Evolutionary conservation across 2,113 vertebrate species (phyloP), one percentile per base, ranked within the genome.

Genomic region (Planiliza haematocheilus): DNA sequence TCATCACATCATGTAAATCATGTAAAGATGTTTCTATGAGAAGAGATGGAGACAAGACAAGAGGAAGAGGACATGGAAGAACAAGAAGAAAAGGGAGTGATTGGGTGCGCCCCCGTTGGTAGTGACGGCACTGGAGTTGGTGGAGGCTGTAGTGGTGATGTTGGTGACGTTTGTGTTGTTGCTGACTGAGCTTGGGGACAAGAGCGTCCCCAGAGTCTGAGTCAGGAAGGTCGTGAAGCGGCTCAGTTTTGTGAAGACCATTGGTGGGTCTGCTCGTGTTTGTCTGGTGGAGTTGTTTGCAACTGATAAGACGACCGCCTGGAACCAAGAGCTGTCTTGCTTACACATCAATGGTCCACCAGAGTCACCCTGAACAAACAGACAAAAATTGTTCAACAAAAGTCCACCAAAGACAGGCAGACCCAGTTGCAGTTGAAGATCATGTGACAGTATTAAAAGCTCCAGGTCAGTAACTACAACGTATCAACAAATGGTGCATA

Each of bases 311-410:
- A 91, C 85, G 0, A 55, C 88, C 0, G 65, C 66, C 76, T 91
- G 89, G 64, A 79, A 79, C 91, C 90, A 92, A 0, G 58, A 64
- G 2, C 8, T 12, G 2, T 6, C 51, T 59, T 36, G 7, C 45
- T 84, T 17, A 46, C 88, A 92, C 84, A 92, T 89, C 30, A 91
- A 1, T 0, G 91, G 87, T 6, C 82, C 79, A 0, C 91, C 90
- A 14, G 12, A 45, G 13, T 90, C 74, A 0, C 61, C 81, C 91
- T 92, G 69, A 45, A 53, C n/a, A 55, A 17, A 39, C 39, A 48
- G 14, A 17, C 24, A 30, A 5, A 2, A 30, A 30, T 30, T 30
- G 24, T 30, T 30, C 5, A 5, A 30, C 24, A 30, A 30, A 30
- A 30, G 2, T 30, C 24, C 24, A 30, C 24, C 24, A 30, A 30